A percentile compares a stretch with the other conserved stretches of the same genome.
phyloP scores from a whole-genome alignment of 2,113 vertebrate species.

The Ammodytes dubius region DNA sequence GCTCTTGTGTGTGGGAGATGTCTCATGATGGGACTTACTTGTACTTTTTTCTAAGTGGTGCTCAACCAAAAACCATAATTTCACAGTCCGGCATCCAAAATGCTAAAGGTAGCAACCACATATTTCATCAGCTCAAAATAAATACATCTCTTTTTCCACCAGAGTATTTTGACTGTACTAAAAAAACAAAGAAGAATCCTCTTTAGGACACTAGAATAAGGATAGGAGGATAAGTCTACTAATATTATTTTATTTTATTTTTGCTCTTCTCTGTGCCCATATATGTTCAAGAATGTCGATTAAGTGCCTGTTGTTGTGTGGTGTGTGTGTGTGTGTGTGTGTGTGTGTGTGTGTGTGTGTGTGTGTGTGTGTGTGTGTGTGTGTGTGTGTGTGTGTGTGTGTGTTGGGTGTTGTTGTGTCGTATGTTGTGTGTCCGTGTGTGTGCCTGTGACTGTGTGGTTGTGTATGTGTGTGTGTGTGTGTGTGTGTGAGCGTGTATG shows the following conservation, averaged over 20 bases:
- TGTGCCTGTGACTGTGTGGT: too few species aligned
- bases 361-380: conserved; percentile 6
- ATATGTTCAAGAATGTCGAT: conserved; percentile 10
- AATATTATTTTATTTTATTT: not conserved
- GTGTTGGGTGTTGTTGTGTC: conserved; percentile 27
- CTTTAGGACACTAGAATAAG: not conserved
- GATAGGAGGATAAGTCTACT: not conserved
- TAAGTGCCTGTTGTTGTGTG: not conserved
- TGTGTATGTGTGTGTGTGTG: too few species aligned
- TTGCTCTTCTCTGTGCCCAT: not conserved
- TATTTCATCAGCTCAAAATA: conserved; percentile 37
- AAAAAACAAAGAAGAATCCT: not conserved
- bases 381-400: conserved; percentile 30
- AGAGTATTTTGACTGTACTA: not conserved
- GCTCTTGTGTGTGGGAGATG: not conserved
- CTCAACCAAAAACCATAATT: conserved; percentile 44
- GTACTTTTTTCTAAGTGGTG: conserved; percentile 16
- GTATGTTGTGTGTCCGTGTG: not conserved
- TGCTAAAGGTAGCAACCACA: conserved; percentile 12
- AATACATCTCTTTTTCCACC: conserved; percentile 6
- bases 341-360: conserved; percentile 16
- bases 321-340: conserved; percentile 25
- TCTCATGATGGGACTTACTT: not conserved
- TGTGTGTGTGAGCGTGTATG: too few species aligned
- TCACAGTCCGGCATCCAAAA: conserved; percentile 26